phyloP scores from a whole-genome alignment of 2,113 vertebrate genomes.

The Regulus satrapa region DNA sequence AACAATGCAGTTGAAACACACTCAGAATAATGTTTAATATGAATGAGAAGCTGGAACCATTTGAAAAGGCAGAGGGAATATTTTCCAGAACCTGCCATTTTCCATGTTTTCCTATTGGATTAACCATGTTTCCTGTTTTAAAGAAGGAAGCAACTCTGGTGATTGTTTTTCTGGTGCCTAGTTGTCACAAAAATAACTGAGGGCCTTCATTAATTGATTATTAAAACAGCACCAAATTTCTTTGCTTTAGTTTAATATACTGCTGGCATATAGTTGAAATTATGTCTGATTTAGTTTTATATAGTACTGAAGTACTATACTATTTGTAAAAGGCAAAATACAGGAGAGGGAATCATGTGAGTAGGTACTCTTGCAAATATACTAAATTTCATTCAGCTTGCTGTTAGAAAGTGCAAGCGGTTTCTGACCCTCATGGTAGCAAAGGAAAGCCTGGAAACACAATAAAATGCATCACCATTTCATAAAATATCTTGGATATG shows the following conservation, averaged over 20 bases:
- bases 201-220: background rate
- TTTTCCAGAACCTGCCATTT: background rate
- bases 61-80: conserved; percentile 55
- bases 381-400: background rate
- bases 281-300: background rate
- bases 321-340: background rate
- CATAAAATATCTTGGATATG: background rate
- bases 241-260: background rate
- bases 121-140: conserved; percentile 8
- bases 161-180: background rate
- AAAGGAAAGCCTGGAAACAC: background rate
- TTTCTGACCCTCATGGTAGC: background rate
- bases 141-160: background rate
- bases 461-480: background rate
- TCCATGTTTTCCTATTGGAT: background rate
- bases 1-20: conserved; percentile 10
- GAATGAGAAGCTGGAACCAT: conserved; percentile 62
- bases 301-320: background rate
- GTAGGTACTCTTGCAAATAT: background rate
- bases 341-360: background rate
- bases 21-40: conserved; percentile 58
- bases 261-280: background rate
- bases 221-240: background rate
- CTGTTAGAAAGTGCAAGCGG: background rate
- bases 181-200: background rate